These are phyloP conservation scores for Paramormyrops kingsleyae DNA, from an alignment of 2,113 vertebrate genomes.

Conservation along the genomic window DNA sequence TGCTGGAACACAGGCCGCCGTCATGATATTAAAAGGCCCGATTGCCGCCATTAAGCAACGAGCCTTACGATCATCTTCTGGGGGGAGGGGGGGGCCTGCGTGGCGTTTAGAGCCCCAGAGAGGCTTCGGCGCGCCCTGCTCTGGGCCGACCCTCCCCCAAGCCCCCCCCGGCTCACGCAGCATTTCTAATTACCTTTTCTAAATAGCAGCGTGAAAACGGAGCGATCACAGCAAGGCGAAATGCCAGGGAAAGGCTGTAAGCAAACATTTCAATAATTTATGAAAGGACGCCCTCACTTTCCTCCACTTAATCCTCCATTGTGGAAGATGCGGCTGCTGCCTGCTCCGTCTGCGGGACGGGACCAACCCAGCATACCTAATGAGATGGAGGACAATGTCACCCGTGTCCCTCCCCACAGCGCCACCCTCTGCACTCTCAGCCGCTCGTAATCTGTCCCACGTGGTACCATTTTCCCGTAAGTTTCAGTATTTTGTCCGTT, in stretches of 20 bases:
- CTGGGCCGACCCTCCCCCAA: neutral
- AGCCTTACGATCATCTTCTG: neutral
- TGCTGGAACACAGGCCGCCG: neutral
- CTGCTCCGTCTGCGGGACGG: neutral
- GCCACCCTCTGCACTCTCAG: neutral
- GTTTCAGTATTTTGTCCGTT: neutral
- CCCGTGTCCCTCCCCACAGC: neutral
- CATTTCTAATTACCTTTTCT: slow-evolving; percentile 31
- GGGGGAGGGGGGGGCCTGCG: neutral
- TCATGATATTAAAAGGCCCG: neutral
- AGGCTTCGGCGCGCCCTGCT: neutral
- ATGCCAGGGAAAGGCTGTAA: slow-evolving; percentile 19
- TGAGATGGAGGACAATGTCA: neutral
- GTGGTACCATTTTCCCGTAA: neutral
- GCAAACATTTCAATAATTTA: slow-evolving; percentile 34
- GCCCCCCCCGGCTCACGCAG: neutral
- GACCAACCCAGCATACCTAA: slow-evolving; percentile 8
- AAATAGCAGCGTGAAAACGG: slow-evolving; percentile 29
- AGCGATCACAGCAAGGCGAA: slow-evolving; percentile 15
- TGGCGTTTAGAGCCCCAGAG: neutral
- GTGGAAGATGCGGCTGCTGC: neutral
- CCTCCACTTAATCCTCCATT: slow-evolving; percentile 2
- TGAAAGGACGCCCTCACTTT: slow-evolving; percentile 20
- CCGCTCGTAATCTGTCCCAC: neutral
- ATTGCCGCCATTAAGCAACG: neutral